Evolutionary conservation across 2,113 vertebrate species (phyloP), one percentile per base, ranked within the genome.

Genomic region (Etheostoma spectabile): DNA sequence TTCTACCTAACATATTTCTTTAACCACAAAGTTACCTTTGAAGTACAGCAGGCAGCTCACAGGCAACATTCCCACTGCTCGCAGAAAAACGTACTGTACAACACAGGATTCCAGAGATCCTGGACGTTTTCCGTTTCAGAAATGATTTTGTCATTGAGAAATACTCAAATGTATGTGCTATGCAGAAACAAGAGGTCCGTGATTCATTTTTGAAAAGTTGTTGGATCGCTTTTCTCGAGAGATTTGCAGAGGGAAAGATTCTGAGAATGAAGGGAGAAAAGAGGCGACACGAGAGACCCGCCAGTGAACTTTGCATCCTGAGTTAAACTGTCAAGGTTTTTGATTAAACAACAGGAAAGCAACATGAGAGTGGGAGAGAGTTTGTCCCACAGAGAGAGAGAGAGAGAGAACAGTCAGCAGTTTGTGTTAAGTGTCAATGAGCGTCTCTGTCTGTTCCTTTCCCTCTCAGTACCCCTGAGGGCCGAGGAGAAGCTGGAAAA

Each of bases 381-480:
- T 84, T 79, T 83, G 70, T 77, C 66, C 65, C 49, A 74, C 53
- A 48, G 57, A 85, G 83, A 78, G 80, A 74, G 51, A 48, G 57
- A 85, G 83, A 78, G 80, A 74, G 51, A 75, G 61, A 74, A 84
- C 82, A 90, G 84, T 92, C 87, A 92, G 88, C 74, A 90, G 83
- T 87, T 89, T 93, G 88, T 89, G 65, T 74, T 27, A 15, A 77
- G 81, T 15, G 79, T 91, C 79, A 86, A 65, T 83, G 63, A 82
- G 78, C 82, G 82, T 66, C 48, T 84, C 83, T 86, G 76, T 75
- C 56, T 49, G 84, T 66, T 79, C 21, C 57, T 51, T 49, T 77
- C 68, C 4, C 57, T 59, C 30, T 1, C 15, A 6, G 69, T 16
- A 27, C 22, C 62, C 52, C 69, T 0, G 27, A 74, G 53, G 69